phyloP scores from a whole-genome alignment of 1,140 invertebrate genomes.

The Drosophila ohnishii region DNA sequence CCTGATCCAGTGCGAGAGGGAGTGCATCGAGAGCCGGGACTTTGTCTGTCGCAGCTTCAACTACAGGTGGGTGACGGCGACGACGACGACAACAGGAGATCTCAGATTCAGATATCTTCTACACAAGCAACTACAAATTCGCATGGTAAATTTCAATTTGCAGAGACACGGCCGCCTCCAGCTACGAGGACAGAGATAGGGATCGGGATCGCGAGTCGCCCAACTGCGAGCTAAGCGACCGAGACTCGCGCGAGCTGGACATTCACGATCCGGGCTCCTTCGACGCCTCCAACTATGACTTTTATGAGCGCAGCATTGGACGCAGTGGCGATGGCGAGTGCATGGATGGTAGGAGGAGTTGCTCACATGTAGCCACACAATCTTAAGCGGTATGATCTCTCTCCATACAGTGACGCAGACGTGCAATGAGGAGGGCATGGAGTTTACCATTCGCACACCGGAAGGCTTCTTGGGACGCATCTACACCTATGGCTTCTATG shows the following conservation, averaged over 20 bases:
- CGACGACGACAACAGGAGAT: background rate
- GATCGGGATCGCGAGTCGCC: conserved; percentile 84
- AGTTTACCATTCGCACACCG: conserved; percentile 93
- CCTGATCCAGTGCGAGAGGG: conserved; percentile 90
- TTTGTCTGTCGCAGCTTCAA: conserved; percentile 95
- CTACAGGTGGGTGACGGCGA: conserved; percentile 84
- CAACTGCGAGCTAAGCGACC: conserved; percentile 94
- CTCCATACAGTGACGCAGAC: conserved; percentile 90
- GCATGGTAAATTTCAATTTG: conserved; percentile 69
- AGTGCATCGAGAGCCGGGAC: conserved; percentile 91
- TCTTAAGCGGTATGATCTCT: conserved; percentile 34
- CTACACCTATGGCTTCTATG: conserved; percentile 96
- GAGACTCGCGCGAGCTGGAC: conserved; percentile 92
- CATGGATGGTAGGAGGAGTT: conserved; percentile 87
- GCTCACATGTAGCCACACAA: background rate
- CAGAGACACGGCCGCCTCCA: conserved; percentile 85
- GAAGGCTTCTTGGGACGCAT: conserved; percentile 95
- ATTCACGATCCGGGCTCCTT: conserved; percentile 93
- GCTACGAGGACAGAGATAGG: conserved; percentile 85
- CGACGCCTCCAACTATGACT: conserved; percentile 93
- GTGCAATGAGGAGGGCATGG: conserved; percentile 96
- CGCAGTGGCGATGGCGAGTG: conserved; percentile 90
- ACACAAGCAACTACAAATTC: conserved; percentile 29
- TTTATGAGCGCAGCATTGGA: conserved; percentile 91
- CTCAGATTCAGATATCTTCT: conserved; percentile 23